Evolutionary conservation across 2,113 vertebrate species (phyloP).

Genomic region (Chionis minor): DNA sequence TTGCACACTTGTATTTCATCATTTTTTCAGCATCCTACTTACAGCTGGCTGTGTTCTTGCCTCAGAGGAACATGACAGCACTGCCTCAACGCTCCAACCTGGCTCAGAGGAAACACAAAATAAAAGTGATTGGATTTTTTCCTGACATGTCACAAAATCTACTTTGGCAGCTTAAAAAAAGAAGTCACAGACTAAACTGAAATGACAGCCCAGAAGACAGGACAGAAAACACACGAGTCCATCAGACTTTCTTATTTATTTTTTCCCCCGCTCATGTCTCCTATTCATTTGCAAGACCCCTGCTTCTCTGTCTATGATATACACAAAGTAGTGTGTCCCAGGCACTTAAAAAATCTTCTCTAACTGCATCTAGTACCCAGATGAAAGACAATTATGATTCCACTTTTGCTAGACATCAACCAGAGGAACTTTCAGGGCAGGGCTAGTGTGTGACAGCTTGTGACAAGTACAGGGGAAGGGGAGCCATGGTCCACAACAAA

Average conservation of each 20-base stretch:
- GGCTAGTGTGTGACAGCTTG: background rate
- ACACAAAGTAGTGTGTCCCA: background rate
- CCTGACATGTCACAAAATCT: background rate
- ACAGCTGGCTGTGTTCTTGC: background rate
- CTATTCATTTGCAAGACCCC: background rate
- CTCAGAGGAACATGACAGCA: background rate
- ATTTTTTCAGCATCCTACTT: background rate
- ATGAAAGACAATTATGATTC: conserved; percentile 19
- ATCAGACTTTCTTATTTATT: background rate
- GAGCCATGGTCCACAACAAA: conserved; percentile 20
- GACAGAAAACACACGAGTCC: background rate
- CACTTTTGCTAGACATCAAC: conserved; percentile 31
- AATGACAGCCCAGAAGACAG: background rate
- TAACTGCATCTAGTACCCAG: background rate
- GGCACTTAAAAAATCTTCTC: background rate
- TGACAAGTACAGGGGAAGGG: background rate
- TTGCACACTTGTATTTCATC: background rate
- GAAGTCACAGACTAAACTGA: background rate
- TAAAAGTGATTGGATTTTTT: background rate
- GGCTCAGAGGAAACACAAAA: background rate
- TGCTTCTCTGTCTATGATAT: background rate
- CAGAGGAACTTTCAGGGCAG: conserved; percentile 9
- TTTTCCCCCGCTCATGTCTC: background rate
- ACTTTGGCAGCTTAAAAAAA: background rate
- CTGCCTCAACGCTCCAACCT: background rate